Base-by-base conservation (phyloP, 2,113 vertebrate species). In the Bambusicola thoracicus region DNA sequence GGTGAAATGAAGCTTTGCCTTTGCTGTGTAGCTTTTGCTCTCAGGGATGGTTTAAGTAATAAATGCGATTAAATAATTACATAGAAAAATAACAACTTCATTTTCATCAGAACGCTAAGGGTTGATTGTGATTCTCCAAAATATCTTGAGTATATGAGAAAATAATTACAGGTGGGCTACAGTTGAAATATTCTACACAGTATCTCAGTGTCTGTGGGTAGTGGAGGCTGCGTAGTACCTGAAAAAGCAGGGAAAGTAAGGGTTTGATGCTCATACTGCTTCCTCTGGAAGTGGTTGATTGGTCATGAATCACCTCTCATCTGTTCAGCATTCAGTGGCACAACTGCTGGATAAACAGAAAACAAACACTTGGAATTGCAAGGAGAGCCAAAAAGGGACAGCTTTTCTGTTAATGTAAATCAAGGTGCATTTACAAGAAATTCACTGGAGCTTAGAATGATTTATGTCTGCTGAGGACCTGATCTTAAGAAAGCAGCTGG, bases 21-120 rank as follows among this genome's bases (percentile, higher is more conserved):
- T 83, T 81, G 65, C 79, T 43, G 17, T 48, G 68, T 72, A 84
- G 94, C 83, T 92, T 96, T 96, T 96, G 79, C 96, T 94, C 91
- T 93, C 70, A 46, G 66, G 81, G 59, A 89, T 85, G 62, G 55
- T 94, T 94, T 89, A 84, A 95, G 92, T 95, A 96, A 96, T 94
- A 96, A 96, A 97, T 96, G 96, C 81, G 94, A 96, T 95, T 84
- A 96, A 96, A 97, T 96, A 97, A 96, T 96, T 96, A 94, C 66
- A 95, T 62, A 89, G 92, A 81, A 96, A 97, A 94, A 94, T 93
- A 93, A 94, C 89, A 96, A 94, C 92, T 96, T 96, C 74, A 77
- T 95, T 97, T 96, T 85, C 75, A 74, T 82, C 72, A 83, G 90
- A 95, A 90, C 79, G 38, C 85, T 68, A 36, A 93, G 46, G 82